phyloP scores from a whole-genome alignment of 2,113 vertebrate species.

The Hypanus sabinus region DNA sequence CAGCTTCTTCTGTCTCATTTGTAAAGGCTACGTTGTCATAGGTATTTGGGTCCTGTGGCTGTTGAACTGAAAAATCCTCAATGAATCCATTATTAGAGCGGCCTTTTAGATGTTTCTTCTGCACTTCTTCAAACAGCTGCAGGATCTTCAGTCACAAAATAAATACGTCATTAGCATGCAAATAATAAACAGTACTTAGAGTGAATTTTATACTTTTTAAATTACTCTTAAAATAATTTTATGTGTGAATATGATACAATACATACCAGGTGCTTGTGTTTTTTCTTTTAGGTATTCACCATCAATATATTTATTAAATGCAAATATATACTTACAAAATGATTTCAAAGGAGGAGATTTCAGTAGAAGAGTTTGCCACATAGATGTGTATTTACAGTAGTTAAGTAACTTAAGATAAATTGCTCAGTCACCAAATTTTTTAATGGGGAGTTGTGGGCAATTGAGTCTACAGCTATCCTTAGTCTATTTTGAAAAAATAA shows the following conservation, averaged over 20 bases:
- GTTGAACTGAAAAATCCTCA: background rate
- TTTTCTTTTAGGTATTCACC: background rate
- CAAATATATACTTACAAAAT: too few relatives aligned
- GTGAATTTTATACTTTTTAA: background rate
- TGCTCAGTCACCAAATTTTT: background rate
- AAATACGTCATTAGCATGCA: background rate
- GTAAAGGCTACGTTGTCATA: background rate
- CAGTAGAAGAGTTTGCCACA: too few relatives aligned
- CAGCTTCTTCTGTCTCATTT: background rate
- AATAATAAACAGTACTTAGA: background rate
- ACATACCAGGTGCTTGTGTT: background rate
- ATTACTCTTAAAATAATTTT: background rate
- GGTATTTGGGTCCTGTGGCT: background rate
- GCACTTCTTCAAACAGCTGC: constrained; percentile 71
- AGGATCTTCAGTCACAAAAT: constrained; percentile 59
- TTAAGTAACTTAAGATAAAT: too few relatives aligned
- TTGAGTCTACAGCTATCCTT: background rate
- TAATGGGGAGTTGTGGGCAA: background rate
- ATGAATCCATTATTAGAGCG: background rate
- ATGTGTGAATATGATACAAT: background rate
- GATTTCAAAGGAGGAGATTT: too few relatives aligned
- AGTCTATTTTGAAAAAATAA: background rate
- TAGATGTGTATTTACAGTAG: too few relatives aligned
- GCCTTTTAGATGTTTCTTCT: constrained; percentile 50
- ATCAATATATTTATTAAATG: too few relatives aligned